Conservation (phyloP, 2,797 vertebrate species). For the Muscicapa striata region DNA sequence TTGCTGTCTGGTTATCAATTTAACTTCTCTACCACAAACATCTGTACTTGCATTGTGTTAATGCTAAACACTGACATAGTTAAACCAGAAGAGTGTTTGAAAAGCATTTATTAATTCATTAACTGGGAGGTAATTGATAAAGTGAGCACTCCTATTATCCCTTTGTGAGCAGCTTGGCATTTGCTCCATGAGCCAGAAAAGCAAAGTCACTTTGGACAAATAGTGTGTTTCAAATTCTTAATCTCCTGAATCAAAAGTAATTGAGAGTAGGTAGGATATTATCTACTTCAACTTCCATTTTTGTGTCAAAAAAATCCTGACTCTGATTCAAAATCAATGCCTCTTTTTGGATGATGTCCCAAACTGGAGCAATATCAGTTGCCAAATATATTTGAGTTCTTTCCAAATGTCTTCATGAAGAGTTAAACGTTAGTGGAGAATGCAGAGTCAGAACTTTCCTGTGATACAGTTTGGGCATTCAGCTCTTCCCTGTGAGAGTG, state of each 20-base stretch:
- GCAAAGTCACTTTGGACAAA: neutral
- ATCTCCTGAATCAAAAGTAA: neutral
- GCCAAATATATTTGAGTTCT: neutral
- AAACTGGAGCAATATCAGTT: neutral
- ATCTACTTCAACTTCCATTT: neutral
- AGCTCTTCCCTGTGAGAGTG: neutral
- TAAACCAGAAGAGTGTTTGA: conserved; percentile 42
- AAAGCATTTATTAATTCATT: conserved; percentile 61
- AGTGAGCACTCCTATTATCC: neutral
- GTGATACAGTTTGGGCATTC: neutral
- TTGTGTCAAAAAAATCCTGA: neutral
- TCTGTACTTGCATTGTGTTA: conserved; percentile 65
- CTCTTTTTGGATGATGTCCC: neutral
- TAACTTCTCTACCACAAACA: conserved; percentile 67
- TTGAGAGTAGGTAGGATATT: neutral
- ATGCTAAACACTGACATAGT: conserved; percentile 34
- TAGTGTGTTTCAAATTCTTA: neutral
- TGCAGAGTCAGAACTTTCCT: neutral
- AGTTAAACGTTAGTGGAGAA: neutral
- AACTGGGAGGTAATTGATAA: conserved; percentile 51
- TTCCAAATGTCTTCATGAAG: neutral
- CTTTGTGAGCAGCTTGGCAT: conserved; percentile 16
- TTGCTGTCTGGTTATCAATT: conserved; percentile 70
- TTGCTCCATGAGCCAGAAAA: conserved; percentile 7
- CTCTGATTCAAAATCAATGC: neutral